Conservation (phyloP, 2,797 vertebrate genomes). For the Tapirus indicus region DNA sequence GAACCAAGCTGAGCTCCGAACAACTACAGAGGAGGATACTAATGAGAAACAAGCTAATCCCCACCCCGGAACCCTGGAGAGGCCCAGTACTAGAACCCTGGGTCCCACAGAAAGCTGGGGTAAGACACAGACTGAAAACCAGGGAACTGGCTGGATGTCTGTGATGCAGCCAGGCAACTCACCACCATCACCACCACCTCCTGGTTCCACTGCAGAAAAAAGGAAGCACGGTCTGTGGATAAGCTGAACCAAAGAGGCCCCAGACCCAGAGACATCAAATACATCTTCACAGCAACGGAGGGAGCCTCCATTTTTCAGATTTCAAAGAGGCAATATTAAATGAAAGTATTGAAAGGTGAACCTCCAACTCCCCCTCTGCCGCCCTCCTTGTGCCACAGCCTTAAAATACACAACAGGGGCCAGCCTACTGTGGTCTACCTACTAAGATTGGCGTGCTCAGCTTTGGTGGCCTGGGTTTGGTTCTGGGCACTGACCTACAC, state of each 20-base stretch:
- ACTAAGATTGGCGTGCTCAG: too few relatives aligned
- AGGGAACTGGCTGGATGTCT: not conserved
- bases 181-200: not conserved
- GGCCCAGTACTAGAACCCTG: not conserved
- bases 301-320: not conserved
- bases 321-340: not conserved
- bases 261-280: not conserved
- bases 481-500: too few relatives aligned
- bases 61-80: not conserved
- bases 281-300: not conserved
- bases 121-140: not conserved
- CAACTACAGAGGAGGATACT: not conserved
- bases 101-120: not conserved
- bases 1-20: not conserved
- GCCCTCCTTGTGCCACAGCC: not conserved
- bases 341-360: not conserved
- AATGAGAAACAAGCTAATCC: not conserved
- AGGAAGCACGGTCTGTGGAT: too few relatives aligned
- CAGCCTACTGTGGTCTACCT: too few relatives aligned
- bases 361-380: too few relatives aligned
- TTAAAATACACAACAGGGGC: not conserved
- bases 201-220: not conserved
- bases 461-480: too few relatives aligned
- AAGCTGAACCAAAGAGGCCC: not conserved
- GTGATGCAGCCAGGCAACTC: not conserved